Evolutionary conservation across 2,797 vertebrate genomes (phyloP), one percentile per base, ranked within the genome.

Genomic region (Selene dorsalis): DNA sequence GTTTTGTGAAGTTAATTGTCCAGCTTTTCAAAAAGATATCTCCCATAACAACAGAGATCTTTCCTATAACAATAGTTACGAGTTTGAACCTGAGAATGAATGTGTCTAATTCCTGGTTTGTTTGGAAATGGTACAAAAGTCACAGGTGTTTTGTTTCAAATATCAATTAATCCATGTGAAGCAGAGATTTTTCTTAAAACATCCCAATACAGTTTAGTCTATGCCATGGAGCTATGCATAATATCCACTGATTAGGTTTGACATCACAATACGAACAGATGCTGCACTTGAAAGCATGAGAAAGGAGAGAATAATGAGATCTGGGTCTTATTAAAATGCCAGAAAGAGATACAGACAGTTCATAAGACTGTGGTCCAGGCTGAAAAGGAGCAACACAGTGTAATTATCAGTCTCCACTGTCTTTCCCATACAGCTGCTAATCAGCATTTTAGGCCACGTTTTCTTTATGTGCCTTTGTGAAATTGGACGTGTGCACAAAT

Each of bases 291-390:
- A 88, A 89, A 83, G 66, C 56, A 68, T 84, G 50, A 10, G 61
- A 74, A 7, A 8, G 61, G 45, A 79, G 26, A 63, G 53, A 85
- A 69, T 72, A 69, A 87, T 80, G 28, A 73, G 71, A 77, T 83
- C 85, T 90, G 84, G 56, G 60, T 79, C 39, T 53, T 81, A 71
- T 83, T 85, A 80, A 80, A 82, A 80, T 43, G 48, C 57, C 82
- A 79, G 66, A 71, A 75, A 77, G 47, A 1, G 48, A 83, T 69
- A 78, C 52, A 74, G 65, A 83, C 66, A 77, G 60, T 72, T 82
- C 57, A 20, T 38, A 43, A 60, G 67, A 71, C 10, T 48, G 26
- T 16, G 52, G 45, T 6, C 22, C 14, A 26, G 47, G 77, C 62
- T 75, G 52, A 58, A 77, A 68, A 57, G 62, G 67, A 6, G 45